A percentile compares a stretch with the other conserved stretches of the same genome.
Conservation (phyloP, 2,888 invertebrate genomes). For the Euspilapteryx auroguttella region DNA sequence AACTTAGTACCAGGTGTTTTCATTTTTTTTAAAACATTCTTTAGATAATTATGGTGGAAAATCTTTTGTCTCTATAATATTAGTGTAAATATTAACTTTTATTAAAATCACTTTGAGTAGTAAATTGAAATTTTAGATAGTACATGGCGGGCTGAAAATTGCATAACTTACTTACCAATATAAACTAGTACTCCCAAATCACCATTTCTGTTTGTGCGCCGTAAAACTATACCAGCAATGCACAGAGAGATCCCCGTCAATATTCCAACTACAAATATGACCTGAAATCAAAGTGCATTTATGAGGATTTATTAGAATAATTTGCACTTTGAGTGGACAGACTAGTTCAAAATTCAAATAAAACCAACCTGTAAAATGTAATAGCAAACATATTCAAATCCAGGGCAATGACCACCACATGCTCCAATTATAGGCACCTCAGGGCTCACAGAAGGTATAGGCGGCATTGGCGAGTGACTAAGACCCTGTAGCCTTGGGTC, state of each 20-base stretch:
- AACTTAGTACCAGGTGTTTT: too few relatives aligned
- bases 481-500: conserved; percentile 19
- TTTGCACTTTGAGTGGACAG: too few relatives aligned
- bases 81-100: too few relatives aligned
- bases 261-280: conserved; percentile 68
- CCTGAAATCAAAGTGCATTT: conserved; percentile 34
- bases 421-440: conserved; percentile 64
- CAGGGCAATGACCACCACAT: conserved; percentile 70
- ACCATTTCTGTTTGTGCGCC: conserved; percentile 64
- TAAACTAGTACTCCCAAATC: conserved; percentile 69
- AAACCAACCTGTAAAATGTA: conserved; percentile 72
- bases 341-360: too few relatives aligned
- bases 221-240: conserved; percentile 66
- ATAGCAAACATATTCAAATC: conserved; percentile 72
- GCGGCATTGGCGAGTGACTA: conserved; percentile 29
- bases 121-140: too few relatives aligned
- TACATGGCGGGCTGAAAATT: too few relatives aligned
- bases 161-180: conserved; percentile 58
- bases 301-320: too few relatives aligned
- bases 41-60: too few relatives aligned
- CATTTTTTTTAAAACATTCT: too few relatives aligned
- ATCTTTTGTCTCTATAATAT: too few relatives aligned
- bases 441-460: conserved; percentile 35
- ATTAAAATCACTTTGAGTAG: too few relatives aligned
- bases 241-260: conserved; percentile 66